Evolutionary conservation across 1,140 invertebrate genomes (phyloP).

Genomic region (Colletes gigas): DNA sequence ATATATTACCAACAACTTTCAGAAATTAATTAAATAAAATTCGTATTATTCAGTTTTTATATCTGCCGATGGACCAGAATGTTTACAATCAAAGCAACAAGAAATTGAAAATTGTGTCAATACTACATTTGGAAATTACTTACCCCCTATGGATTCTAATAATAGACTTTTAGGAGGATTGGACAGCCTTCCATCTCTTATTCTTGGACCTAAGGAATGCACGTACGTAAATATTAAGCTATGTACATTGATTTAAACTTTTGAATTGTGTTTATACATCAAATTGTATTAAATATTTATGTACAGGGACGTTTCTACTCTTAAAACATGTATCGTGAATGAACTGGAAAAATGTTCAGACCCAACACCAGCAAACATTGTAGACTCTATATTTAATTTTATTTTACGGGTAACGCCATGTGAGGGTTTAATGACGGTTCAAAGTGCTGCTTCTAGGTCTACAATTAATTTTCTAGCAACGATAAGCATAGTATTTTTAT

Average conservation of each 20-base stretch:
- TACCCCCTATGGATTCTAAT: conserved; percentile 70
- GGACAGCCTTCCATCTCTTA: conserved; percentile 81
- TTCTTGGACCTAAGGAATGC: conserved; percentile 82
- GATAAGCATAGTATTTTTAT: background rate
- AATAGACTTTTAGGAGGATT: conserved; percentile 70
- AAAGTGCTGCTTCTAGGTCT: conserved; percentile 31
- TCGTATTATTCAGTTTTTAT: conserved; percentile 85
- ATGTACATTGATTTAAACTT: background rate
- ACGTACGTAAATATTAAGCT: conserved; percentile 73
- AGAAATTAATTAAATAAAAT: background rate
- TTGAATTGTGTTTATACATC: background rate
- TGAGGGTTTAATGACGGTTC: conserved; percentile 67
- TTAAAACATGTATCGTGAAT: conserved; percentile 85
- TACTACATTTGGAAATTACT: conserved; percentile 79
- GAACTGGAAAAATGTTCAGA: conserved; percentile 86
- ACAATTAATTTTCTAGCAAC: background rate
- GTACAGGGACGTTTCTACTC: conserved; percentile 81
- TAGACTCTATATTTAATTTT: conserved; percentile 89
- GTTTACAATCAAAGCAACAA: conserved; percentile 84
- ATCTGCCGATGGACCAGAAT: conserved; percentile 88
- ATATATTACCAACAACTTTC: background rate
- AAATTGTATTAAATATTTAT: conserved; percentile 69
- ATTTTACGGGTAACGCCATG: conserved; percentile 87
- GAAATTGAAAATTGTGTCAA: conserved; percentile 85
- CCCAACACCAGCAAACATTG: conserved; percentile 89